phyloP scores from a whole-genome alignment of 2,113 vertebrate species.

The Poecilia latipinna region DNA sequence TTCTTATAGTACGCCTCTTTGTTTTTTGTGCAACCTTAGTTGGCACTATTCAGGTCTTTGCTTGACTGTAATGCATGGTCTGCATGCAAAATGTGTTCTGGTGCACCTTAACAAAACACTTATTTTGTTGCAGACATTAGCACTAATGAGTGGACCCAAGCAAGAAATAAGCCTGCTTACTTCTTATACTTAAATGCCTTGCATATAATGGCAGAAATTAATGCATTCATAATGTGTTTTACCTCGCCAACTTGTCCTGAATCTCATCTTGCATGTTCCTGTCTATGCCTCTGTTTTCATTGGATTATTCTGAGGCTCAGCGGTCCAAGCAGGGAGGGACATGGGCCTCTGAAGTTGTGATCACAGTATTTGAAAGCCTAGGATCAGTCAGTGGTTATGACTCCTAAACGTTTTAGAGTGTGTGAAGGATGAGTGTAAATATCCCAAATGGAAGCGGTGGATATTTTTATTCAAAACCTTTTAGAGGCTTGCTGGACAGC shows the following conservation, averaged over 20 bases:
- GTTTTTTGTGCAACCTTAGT: too few species aligned
- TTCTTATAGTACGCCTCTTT: too few species aligned
- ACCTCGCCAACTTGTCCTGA: conserved; percentile 27
- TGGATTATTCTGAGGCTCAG: conserved; percentile 59
- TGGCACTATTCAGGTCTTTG: too few species aligned
- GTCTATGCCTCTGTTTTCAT: conserved; percentile 32
- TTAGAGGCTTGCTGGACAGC: conserved; percentile 61
- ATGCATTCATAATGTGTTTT: conserved; percentile 23
- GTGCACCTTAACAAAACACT: too few species aligned
- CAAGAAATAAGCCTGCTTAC: neutral
- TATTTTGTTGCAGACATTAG: too few species aligned
- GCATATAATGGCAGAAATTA: neutral
- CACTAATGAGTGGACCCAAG: too few species aligned
- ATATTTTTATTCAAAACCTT: conserved; percentile 81
- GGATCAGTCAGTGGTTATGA: conserved; percentile 74
- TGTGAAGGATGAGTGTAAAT: conserved; percentile 79
- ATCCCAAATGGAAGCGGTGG: conserved; percentile 78
- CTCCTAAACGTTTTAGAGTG: conserved; percentile 76
- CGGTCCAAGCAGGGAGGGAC: conserved; percentile 55
- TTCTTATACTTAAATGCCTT: neutral
- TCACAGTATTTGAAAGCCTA: conserved; percentile 70
- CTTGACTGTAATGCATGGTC: too few species aligned
- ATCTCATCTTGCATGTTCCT: conserved; percentile 43
- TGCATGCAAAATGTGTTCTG: too few species aligned
- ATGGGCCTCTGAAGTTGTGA: conserved; percentile 67